Base-by-base conservation (phyloP, 2,113 vertebrate species). In the Seriola dumerili region DNA sequence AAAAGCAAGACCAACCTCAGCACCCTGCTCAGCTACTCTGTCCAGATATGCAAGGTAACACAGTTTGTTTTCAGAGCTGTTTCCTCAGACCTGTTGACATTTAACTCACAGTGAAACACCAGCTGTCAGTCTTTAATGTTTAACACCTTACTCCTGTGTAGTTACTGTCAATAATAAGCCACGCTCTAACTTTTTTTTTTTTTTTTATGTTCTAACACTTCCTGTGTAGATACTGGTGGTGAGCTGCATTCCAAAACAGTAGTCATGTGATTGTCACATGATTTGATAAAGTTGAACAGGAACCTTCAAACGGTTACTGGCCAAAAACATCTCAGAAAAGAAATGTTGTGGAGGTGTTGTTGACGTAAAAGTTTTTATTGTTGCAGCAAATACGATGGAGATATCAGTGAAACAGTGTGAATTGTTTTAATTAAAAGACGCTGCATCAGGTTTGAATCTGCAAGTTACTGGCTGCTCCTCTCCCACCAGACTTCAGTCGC, bases 11-110 rank as follows among this genome's bases (percentile, higher is more conserved):
- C 96, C 59, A 94, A 82, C 50, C 95, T 97, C 66, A 96, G 95
- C 62, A 96, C 96, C 1, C 96, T 99, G 83, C 94, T 99, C 44
- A 96, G 88, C 89, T 99, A 99, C 0, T 96, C 96, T 0, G 89
- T 97, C 29, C 98, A 99, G 94, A 99, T 99, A 85, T 98, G 97
- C 90, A 95, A 95, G 97, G 98, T 99, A 94, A 93, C 23, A 17
- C 11, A 13, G 4, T 42, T 61, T 55, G 2, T 70, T 3, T 12
- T 70, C 12, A 54, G 17, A 61, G 19, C 16, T 3, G 0, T 23
- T 34, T n/a, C 64, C 29, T 66, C n/a, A 21, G 1, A 64, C 29
- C 72, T 19, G 34, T 40, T 42, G 13, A 17, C 29, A 34, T 67
- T 58, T 34, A 46, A 16, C 72, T 44, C 17, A 46, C 25, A 38